These are phyloP conservation scores for Pristis pectinata DNA, from an alignment of 2,797 vertebrate species.

Conservation along the genomic window DNA sequence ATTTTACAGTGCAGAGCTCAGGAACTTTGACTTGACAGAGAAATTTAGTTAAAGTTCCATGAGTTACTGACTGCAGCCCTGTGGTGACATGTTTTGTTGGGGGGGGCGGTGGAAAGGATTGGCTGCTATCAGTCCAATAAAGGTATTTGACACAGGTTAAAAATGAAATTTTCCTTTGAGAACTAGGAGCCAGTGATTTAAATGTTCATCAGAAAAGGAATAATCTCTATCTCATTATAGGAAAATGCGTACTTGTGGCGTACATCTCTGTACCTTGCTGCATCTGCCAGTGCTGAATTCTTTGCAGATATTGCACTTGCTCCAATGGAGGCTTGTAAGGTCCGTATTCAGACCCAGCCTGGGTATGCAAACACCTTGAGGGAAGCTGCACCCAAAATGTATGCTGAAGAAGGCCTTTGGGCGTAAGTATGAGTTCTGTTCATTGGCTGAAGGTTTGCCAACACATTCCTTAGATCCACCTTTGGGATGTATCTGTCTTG, in stretches of 20 bases:
- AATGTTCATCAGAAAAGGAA: neutral
- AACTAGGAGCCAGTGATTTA: neutral
- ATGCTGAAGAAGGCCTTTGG: constrained; percentile 81
- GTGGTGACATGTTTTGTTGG: no score
- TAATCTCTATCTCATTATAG: constrained; percentile 52
- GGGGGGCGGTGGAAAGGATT: no score
- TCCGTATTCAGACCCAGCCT: constrained; percentile 93
- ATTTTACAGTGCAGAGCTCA: neutral
- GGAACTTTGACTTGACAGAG: neutral
- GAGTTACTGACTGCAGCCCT: neutral
- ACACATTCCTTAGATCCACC: constrained; percentile 94
- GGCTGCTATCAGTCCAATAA: neutral
- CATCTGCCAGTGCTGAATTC: constrained; percentile 95
- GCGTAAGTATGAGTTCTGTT: constrained; percentile 67
- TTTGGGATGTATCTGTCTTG: constrained; percentile 63
- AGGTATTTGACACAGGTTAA: neutral
- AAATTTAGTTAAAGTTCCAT: neutral
- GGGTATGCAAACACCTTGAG: constrained; percentile 88
- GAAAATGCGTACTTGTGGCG: constrained; percentile 92
- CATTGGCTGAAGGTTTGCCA: neutral
- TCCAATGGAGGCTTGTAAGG: constrained; percentile 96
- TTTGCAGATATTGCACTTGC: constrained; percentile 94
- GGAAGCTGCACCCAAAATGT: constrained; percentile 84
- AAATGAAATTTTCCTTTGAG: neutral
- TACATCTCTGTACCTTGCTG: constrained; percentile 85